A percentile compares a stretch with the other conserved stretches of the same genome.
Evolutionary conservation across 2,888 invertebrate genomes (phyloP).

Genomic region (Oscheius sp.): DNA sequence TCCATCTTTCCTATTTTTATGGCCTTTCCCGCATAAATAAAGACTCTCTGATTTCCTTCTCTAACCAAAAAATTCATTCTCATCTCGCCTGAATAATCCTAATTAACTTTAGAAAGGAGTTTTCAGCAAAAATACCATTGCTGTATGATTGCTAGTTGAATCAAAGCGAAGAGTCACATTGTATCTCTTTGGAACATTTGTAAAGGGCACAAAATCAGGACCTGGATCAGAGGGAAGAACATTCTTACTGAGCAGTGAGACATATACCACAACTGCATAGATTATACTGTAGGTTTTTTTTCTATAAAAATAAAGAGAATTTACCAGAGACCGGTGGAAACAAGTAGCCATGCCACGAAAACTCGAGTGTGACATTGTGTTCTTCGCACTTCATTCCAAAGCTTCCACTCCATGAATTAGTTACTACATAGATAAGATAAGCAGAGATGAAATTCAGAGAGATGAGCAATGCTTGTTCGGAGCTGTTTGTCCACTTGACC

Average conservation of each 20-base stretch:
- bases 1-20: constrained; percentile 3
- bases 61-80: not conserved
- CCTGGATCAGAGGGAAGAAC: constrained; percentile 26
- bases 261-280: constrained; percentile 22
- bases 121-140: not conserved
- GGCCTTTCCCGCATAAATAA: constrained; percentile 1
- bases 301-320: not conserved
- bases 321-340: constrained; percentile 4
- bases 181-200: constrained; percentile 22
- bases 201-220: constrained; percentile 20
- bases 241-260: constrained; percentile 20
- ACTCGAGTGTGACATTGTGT: constrained; percentile 14
- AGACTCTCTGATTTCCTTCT: not conserved
- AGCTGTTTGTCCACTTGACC: not conserved
- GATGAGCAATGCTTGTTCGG: not conserved
- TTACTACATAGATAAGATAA: not conserved
- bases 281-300: constrained; percentile 7
- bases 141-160: not conserved
- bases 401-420: not conserved
- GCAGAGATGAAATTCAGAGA: not conserved
- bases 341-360: constrained; percentile 21
- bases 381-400: not conserved
- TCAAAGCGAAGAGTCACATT: constrained; percentile 18
- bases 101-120: not conserved
- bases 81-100: constrained; percentile 9